Conservation (phyloP, 1,140 invertebrate species). For the Philopotamus ludificatus region DNA sequence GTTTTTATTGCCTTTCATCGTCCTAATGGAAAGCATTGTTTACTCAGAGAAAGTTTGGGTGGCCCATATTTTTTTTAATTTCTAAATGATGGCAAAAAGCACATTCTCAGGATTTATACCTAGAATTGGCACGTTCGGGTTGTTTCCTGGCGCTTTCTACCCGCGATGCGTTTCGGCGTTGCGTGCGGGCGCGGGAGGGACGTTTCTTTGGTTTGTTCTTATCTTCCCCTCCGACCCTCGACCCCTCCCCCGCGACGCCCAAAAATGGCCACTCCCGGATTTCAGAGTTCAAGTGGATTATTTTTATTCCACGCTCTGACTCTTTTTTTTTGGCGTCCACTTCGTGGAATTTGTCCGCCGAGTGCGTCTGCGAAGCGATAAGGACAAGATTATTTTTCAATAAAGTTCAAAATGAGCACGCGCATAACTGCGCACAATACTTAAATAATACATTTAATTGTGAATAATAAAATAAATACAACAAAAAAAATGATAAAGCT, state of each 20-base stretch:
- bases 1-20: too few relatives aligned
- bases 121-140: too few relatives aligned
- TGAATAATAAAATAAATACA: too few relatives aligned
- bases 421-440: too few relatives aligned
- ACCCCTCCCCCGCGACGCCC: conserved; percentile 1
- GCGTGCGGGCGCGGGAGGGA: conserved; percentile 15
- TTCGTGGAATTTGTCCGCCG: conserved; percentile 25
- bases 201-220: conserved; percentile 41
- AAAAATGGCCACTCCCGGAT: conserved; percentile 33
- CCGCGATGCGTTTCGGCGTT: conserved; percentile 22
- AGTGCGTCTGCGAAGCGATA: not conserved
- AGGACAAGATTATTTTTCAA: not conserved
- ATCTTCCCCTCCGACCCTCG: conserved; percentile 26
- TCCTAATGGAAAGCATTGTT: too few relatives aligned
- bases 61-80: too few relatives aligned
- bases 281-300: conserved; percentile 30
- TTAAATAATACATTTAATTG: too few relatives aligned
- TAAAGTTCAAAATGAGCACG: too few relatives aligned
- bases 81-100: too few relatives aligned
- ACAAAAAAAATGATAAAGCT: too few relatives aligned
- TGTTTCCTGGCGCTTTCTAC: conserved; percentile 20
- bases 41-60: too few relatives aligned
- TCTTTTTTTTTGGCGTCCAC: conserved; percentile 24
- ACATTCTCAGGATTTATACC: too few relatives aligned
- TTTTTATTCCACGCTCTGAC: conserved; percentile 11